Percentiles rank a stretch among this genome's conserved stretches.
phyloP scores from a whole-genome alignment of 2,888 invertebrate species.

The Tiliacea citrago region DNA sequence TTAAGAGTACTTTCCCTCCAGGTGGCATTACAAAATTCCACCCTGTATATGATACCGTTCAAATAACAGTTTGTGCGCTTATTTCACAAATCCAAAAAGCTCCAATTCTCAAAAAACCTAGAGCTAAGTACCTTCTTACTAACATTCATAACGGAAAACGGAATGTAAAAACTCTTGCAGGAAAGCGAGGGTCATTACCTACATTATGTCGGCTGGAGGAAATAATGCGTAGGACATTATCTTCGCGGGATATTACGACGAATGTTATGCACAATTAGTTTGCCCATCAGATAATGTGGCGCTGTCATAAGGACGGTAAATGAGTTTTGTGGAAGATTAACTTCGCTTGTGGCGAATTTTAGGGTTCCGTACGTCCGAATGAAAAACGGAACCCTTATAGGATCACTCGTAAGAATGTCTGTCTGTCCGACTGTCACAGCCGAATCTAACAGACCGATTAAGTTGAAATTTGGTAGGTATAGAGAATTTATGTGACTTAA shows the following conservation, averaged over 20 bases:
- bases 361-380: background rate
- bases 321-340: constrained; percentile 26
- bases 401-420: background rate
- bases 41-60: background rate
- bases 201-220: constrained; percentile 56
- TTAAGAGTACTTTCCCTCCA: too few species aligned
- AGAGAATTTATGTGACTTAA: background rate
- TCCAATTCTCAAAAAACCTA: background rate
- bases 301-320: constrained; percentile 21
- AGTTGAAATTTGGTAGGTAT: too few species aligned
- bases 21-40: too few species aligned
- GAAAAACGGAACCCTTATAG: background rate
- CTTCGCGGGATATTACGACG: constrained; percentile 60
- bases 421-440: background rate
- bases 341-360: constrained; percentile 10
- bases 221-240: constrained; percentile 66
- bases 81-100: background rate
- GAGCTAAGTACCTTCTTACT: background rate
- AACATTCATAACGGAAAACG: constrained; percentile 6
- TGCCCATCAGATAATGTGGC: constrained; percentile 41
- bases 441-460: too few species aligned
- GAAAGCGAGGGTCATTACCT: constrained; percentile 27
- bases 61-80: background rate
- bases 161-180: constrained; percentile 17
- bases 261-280: constrained; percentile 62